Base-by-base conservation (phyloP, 2,113 vertebrate genomes). In the Micromys minutus region DNA sequence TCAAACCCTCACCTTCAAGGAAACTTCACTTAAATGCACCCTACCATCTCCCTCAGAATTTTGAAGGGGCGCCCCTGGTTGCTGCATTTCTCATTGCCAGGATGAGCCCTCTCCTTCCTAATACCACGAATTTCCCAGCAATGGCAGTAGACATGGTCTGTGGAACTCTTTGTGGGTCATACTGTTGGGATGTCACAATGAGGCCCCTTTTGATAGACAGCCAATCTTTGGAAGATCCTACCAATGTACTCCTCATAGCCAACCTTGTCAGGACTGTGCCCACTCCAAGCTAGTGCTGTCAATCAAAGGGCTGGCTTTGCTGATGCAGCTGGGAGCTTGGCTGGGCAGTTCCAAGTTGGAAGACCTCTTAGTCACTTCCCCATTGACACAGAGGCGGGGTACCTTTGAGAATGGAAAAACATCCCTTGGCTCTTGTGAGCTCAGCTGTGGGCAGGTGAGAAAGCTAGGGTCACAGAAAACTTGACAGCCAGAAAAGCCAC, bases 221-320 rank as follows among this genome's bases (percentile, higher is more conserved):
- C 21, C 29, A 67, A 8, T 13, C 57, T 90, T 80, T 36, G 31
- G 2, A 47, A 72, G 36, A 29, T 67, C 47, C n/a, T 8, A 16
- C 42, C 1, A 7, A 16, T 39, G n/a, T 29, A 7, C 26, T n/a
- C 26, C 63, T 1, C 1, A 26, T 0, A 0, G 19, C 36, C 45
- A 15, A 24, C 67, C n/a, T 26, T 31, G 31, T 21, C 17, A 39
- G 61, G 50, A 71, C 10, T 36, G 15, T 24, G 12, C 9, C n/a
- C 10, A 75, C 4, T 4, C 11, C 11, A 17, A 9, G 13, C 19
- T 61, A 55, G n/a, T 71, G 6, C 47, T 80, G n/a, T 42, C 2
- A 4, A 45, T 61, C 39, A 47, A 45, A 85, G 42, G 10, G 26
- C 55, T 45, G 34, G 22, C 21, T 67, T 79, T 1, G 0, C 90